Evolutionary conservation across 64 coral and sea anemone genomes (phyloP).

Genomic region (Pachyseris speciosa): DNA sequence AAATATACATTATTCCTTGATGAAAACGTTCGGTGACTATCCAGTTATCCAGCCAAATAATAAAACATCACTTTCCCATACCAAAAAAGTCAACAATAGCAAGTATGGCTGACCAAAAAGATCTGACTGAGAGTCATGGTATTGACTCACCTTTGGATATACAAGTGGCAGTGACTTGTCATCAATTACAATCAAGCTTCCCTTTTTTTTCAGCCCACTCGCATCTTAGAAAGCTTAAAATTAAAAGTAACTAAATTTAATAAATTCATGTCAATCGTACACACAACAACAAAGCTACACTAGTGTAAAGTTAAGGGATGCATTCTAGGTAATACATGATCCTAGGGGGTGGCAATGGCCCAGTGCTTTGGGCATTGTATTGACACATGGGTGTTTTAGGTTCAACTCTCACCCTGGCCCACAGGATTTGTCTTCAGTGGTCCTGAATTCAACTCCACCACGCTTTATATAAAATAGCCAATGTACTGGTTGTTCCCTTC

Average conservation of each 20-base stretch:
- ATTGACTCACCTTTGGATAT: conserved; percentile 40
- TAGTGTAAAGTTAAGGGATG: too few relatives aligned
- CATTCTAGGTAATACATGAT: too few relatives aligned
- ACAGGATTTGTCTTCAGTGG: too few relatives aligned
- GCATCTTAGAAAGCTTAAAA: conserved; percentile 42
- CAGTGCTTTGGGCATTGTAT: too few relatives aligned
- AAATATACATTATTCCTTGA: background rate
- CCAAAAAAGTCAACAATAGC: too few relatives aligned
- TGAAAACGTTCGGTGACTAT: background rate
- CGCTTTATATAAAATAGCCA: too few relatives aligned
- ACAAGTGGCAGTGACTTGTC: conserved; percentile 28
- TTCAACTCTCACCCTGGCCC: too few relatives aligned
- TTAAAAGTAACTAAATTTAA: background rate
- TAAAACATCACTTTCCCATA: background rate
- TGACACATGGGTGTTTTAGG: too few relatives aligned
- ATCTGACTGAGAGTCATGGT: background rate
- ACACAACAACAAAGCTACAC: background rate
- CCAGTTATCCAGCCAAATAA: background rate
- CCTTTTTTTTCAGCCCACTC: conserved; percentile 22
- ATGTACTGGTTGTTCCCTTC: too few relatives aligned
- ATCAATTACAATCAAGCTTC: background rate
- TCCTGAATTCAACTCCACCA: too few relatives aligned
- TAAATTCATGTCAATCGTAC: too few relatives aligned
- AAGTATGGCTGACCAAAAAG: background rate
- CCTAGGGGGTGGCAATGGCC: too few relatives aligned